A percentile compares a stretch with the other conserved stretches of the same genome.
These are phyloP conservation scores for Malacoraja senta DNA, from an alignment of 2,797 vertebrate genomes.

Conservation along the genomic window DNA sequence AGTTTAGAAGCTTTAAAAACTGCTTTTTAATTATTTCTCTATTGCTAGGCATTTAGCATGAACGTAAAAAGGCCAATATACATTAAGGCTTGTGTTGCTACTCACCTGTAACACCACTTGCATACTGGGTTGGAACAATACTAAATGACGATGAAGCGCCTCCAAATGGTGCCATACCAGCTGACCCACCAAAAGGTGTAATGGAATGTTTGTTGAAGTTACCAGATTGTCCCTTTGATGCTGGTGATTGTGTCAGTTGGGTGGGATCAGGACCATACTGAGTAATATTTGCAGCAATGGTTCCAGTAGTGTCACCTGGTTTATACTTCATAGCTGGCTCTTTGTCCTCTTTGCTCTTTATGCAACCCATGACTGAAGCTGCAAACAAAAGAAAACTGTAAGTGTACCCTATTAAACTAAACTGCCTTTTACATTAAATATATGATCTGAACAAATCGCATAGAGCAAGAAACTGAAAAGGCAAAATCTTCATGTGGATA, in stretches of 20 bases:
- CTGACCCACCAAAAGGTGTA: constrained; percentile 80
- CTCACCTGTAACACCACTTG: constrained; percentile 77
- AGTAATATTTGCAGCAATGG: constrained; percentile 61
- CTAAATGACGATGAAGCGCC: constrained; percentile 82
- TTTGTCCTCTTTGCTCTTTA: constrained; percentile 93
- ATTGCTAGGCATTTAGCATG: not conserved
- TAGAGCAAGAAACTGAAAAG: not conserved
- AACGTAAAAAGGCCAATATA: not conserved
- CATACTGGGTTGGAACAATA: constrained; percentile 75
- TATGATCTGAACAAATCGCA: not conserved
- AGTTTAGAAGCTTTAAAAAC: not conserved
- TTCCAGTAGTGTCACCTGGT: constrained; percentile 64
- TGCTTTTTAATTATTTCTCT: not conserved
- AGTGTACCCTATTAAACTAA: not conserved
- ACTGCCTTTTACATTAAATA: not conserved
- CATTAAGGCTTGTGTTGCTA: constrained; percentile 40
- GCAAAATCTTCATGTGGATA: not conserved
- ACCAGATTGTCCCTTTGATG: constrained; percentile 64
- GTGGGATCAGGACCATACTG: constrained; percentile 80
- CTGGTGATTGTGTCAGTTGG: constrained; percentile 62
- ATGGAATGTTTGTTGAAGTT: constrained; percentile 81
- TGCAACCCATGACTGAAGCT: constrained; percentile 79
- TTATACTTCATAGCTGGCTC: constrained; percentile 76
- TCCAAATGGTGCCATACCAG: constrained; percentile 82
- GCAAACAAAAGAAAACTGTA: constrained; percentile 39